Evolutionary conservation across 2,888 invertebrate species (phyloP), one percentile per base, ranked within the genome.

Genomic region (Lissonota sp.): DNA sequence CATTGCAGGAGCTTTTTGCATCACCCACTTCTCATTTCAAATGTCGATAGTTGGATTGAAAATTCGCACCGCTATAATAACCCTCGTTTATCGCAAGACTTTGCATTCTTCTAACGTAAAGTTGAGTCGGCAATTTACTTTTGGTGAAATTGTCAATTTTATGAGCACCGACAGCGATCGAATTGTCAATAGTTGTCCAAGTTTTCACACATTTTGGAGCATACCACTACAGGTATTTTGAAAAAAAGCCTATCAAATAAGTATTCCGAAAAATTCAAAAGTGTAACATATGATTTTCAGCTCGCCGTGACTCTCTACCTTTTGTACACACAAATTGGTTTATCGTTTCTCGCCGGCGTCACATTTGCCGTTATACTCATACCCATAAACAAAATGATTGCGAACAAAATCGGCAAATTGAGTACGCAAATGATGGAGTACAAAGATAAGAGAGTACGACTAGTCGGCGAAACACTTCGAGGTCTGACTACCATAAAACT

Each of bases 131-230:
- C 83, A 87, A 74, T 94, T 94, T 90, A 94, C 94, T 10, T 94
- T 96, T 53, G 99, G 99, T 0, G 97, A 99, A 93, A 96, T 99
- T 76, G 95, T 99, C 1, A 99, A 99, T 93, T 97, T 98, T 86
- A 98, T 99, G 97, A 99, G 98, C 42, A 98, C 98, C 0, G 99
- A 99, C 91, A 97, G 97, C 0, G 98, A 99, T 91, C 95, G 99
- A 85, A 97, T 99, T 85, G 97, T 98, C 0, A 99, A 99, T 92
- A 97, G 99, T 26, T 98, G 98, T 92, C 96, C 98, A 2, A 98
- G 98, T 93, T 99, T 99, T 91, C 99, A 99, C 93, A 96, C 97
- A 5, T 94, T 99, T 85, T 99, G 99, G 99, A 99, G 98, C 92
- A 96, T 99, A 90, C 99, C 99, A 5, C 94, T 99, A 88, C 97